Percentiles rank a stretch among this genome's conserved stretches.
These are phyloP conservation scores for Rhyacichthys aspro DNA, from an alignment of 2,797 vertebrate species.

Conservation along the genomic window DNA sequence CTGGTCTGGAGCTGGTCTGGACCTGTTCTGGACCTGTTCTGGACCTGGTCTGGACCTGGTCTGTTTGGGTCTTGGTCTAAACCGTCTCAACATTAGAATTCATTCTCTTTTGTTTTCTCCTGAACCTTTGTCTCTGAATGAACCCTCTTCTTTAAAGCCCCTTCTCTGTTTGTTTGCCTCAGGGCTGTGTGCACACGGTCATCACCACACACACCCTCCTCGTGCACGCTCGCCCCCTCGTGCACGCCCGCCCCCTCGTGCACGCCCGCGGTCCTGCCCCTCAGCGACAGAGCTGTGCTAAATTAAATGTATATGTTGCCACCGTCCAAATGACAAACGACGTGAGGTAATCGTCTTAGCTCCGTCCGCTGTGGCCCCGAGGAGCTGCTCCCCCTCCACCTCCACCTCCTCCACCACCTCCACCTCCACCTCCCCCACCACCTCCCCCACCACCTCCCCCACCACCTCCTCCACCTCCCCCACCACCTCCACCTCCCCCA, in stretches of 20 bases:
- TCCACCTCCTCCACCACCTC: slow-evolving; percentile 16
- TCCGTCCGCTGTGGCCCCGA: slow-evolving; percentile 67
- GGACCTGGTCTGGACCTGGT: too few species aligned
- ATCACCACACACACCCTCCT: not conserved
- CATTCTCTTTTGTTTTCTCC: too few species aligned
- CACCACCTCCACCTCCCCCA: slow-evolving; percentile 12
- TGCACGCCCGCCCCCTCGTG: not conserved
- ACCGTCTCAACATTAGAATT: too few species aligned
- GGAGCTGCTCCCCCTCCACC: slow-evolving; percentile 25
- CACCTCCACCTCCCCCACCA: not conserved
- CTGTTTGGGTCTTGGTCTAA: too few species aligned
- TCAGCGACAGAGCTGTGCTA: slow-evolving; percentile 64
- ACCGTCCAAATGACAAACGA: slow-evolving; percentile 83
- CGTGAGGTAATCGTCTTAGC: slow-evolving; percentile 77
- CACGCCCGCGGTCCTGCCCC: slow-evolving; percentile 31
- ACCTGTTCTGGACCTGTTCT: too few species aligned
- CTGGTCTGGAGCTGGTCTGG: too few species aligned
- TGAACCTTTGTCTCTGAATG: not conserved
- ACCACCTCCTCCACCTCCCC: too few species aligned
- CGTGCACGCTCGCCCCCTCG: not conserved
- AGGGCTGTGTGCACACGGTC: not conserved
- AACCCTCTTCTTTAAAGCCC: too few species aligned
- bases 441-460: too few species aligned
- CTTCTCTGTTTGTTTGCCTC: not conserved
- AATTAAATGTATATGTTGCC: slow-evolving; percentile 81